These are phyloP conservation scores for Eueremaeus valkanovi DNA, from an alignment of 2,888 invertebrate genomes.

Conservation along the genomic window DNA sequence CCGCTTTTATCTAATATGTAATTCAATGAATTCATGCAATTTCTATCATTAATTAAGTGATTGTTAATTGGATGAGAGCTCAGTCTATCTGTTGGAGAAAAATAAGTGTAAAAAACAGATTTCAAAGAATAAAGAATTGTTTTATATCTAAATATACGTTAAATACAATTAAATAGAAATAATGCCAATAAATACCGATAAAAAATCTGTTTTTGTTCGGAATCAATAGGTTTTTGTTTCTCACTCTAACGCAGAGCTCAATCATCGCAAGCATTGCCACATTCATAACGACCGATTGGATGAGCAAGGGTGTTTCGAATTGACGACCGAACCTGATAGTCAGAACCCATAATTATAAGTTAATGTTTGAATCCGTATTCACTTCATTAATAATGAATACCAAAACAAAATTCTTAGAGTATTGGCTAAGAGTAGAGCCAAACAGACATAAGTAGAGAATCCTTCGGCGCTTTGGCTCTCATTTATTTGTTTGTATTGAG, in stretches of 20 bases:
- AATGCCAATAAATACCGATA: conserved; percentile 61
- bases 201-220: conserved; percentile 67
- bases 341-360: no score
- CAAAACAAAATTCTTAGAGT: conserved; percentile 96
- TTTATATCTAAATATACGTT: background rate
- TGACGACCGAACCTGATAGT: conserved; percentile 91
- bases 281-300: conserved; percentile 97
- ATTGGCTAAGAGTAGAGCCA: conserved; percentile 90
- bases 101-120: no score
- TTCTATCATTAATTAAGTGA: background rate
- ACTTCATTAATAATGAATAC: conserved; percentile 58
- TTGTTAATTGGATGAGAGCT: background rate
- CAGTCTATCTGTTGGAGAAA: background rate
- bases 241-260: conserved; percentile 81
- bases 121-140: no score
- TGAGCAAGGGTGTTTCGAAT: conserved; percentile 87
- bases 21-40: background rate
- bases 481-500: conserved; percentile 85
- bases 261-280: conserved; percentile 93
- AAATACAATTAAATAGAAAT: background rate
- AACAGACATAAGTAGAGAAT: conserved; percentile 93
- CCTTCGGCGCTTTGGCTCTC: conserved; percentile 89
- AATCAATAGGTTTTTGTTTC: conserved; percentile 72
- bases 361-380: no score
- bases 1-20: conserved; percentile 13